Percentiles rank a stretch among this genome's conserved stretches.
These are phyloP conservation scores for Nomada goodeniana DNA, from an alignment of 2,888 invertebrate species.

Conservation along the genomic window DNA sequence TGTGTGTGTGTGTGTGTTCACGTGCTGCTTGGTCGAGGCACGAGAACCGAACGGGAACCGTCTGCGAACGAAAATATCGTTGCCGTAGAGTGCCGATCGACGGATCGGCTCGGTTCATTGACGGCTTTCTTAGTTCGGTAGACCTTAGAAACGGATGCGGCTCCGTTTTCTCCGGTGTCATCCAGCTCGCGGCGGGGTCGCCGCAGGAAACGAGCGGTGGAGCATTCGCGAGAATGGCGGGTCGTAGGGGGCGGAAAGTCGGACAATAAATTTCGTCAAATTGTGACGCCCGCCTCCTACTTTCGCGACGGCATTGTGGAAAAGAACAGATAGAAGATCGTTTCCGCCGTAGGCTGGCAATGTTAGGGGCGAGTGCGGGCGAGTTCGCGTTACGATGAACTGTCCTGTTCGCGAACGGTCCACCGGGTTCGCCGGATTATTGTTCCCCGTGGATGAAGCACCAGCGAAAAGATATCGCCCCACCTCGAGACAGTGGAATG, in stretches of 20 bases:
- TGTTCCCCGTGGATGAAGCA: slow-evolving; percentile 24
- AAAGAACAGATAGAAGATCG: slow-evolving; percentile 59
- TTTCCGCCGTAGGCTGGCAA: slow-evolving; percentile 50
- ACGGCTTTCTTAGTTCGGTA: slow-evolving; percentile 41
- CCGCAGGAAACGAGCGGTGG: slow-evolving; percentile 50
- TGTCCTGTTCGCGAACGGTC: background rate
- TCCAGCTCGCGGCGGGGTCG: slow-evolving; percentile 43
- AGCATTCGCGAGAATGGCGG: slow-evolving; percentile 60
- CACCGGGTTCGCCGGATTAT: slow-evolving; percentile 33
- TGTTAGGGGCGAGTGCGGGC: background rate
- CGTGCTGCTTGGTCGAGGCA: too few relatives aligned
- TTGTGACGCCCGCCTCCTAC: slow-evolving; percentile 63
- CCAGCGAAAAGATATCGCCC: background rate
- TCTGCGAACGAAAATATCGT: background rate
- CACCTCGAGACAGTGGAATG: slow-evolving; percentile 6
- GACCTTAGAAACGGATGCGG: slow-evolving; percentile 36
- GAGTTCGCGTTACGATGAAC: slow-evolving; percentile 30
- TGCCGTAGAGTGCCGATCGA: slow-evolving; percentile 22
- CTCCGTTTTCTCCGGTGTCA: slow-evolving; percentile 36
- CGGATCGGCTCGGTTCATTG: slow-evolving; percentile 35
- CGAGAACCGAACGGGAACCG: background rate
- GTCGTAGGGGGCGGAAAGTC: slow-evolving; percentile 66
- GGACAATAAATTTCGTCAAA: slow-evolving; percentile 71
- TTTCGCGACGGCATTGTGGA: slow-evolving; percentile 52
- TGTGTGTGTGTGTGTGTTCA: too few relatives aligned